Conservation (phyloP, 2,797 vertebrate genomes). For the Pseudomugil gertrudae region DNA sequence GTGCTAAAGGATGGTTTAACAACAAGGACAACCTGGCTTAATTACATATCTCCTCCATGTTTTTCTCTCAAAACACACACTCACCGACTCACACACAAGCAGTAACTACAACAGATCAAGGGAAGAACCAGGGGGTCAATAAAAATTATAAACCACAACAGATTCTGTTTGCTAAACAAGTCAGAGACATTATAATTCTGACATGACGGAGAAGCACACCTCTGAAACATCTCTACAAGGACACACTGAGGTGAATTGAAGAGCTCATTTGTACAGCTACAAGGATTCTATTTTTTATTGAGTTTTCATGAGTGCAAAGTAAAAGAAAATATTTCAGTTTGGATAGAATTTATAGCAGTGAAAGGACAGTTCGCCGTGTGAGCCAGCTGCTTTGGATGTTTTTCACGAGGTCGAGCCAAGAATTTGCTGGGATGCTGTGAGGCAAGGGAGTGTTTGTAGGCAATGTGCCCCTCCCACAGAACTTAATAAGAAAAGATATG, state of each 20-base stretch:
- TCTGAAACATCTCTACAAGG: conserved; percentile 30
- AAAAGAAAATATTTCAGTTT: conserved; percentile 34
- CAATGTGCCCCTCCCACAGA: conserved; percentile 38
- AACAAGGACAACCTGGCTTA: conserved; percentile 56
- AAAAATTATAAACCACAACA: conserved; percentile 35
- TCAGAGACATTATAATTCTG: conserved; percentile 38
- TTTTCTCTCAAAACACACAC: conserved; percentile 21
- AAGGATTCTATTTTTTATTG: conserved; percentile 31
- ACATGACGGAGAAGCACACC: conserved; percentile 31
- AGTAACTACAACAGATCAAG: conserved; percentile 28
- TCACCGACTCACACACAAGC: conserved; percentile 4
- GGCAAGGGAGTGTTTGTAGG: conserved; percentile 29
- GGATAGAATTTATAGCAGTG: conserved; percentile 25
- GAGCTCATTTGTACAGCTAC: background rate
- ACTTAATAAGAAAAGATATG: conserved; percentile 42
- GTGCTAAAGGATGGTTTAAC: conserved; percentile 46
- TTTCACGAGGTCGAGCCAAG: conserved; percentile 24
- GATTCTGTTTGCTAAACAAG: conserved; percentile 62
- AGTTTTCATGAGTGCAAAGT: conserved; percentile 17
- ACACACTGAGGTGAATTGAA: conserved; percentile 21
- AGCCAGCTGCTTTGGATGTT: conserved; percentile 23
- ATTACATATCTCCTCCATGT: conserved; percentile 32
- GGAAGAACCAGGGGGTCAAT: conserved; percentile 45
- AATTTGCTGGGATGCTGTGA: conserved; percentile 6
- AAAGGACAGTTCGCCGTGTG: conserved; percentile 34